Evolutionary conservation across 2,888 invertebrate species (phyloP), one percentile per base, ranked within the genome.

Genomic region (Netelia virgata): DNA sequence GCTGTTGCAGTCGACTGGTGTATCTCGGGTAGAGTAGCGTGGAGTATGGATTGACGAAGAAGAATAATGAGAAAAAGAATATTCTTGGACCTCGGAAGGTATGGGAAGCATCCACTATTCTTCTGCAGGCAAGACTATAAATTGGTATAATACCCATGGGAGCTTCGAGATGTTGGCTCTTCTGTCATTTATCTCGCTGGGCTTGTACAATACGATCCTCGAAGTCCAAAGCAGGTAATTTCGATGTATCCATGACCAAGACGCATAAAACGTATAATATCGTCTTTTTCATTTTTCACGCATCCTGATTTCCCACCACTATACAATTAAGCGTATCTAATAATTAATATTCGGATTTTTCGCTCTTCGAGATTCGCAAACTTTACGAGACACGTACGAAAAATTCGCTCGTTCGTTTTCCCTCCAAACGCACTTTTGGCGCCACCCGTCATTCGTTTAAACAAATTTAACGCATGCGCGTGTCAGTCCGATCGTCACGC

Each of bases 221-320:
- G 5, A 28, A 28, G 3, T 28, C 28, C 28, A 28, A 28, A 3
- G 28, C 28, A 0, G 6, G 28, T 28, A 2, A 5, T 28, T 28
- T 28, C 28, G 28, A 28, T 28, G 28, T 28, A 28, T 28, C 28
- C 28, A 28, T 3, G 28, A 3, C 28, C 28, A 5, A 28, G 28
- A 5, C 5, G 28, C 5, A 28, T 28, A 28, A 28, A 28, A 28
- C 28, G 3, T 28, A 5, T 28, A 28, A 28, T 28, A 28, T 16
- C 28, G n/a, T 36, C 18, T 47, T 69, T 43, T 61, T 18, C 50
- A 23, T 55, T 70, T 59, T 80, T 76, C 41, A 53, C 43, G n/a
- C 69, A 36, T 53, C 41, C 14, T 53, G 43, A 55, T 59, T 5
- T 18, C 57, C 8, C 57, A 57, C 57, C 5, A 28, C 3, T 5